A percentile compares a stretch with the other conserved stretches of the same genome.
Evolutionary conservation across 2,113 vertebrate genomes (phyloP).

Genomic region (Oryzias javanicus): DNA sequence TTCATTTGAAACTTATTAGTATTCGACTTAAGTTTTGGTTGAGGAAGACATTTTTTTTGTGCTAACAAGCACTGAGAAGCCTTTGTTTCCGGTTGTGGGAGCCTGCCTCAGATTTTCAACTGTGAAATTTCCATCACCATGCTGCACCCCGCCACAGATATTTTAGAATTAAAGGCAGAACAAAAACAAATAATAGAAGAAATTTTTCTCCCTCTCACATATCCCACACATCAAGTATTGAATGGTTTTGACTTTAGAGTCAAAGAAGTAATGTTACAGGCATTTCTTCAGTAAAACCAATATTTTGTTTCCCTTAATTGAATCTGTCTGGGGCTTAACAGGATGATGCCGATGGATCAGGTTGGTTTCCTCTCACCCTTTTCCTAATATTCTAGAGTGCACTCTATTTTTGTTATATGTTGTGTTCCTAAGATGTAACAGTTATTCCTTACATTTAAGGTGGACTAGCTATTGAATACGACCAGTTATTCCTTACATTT

Average conservation of each 20-base stretch:
- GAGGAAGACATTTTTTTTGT: conserved; percentile 52
- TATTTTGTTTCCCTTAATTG: conserved; percentile 65
- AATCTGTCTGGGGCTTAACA: conserved; percentile 69
- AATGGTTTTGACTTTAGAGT: conserved; percentile 1
- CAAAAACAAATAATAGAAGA: background rate
- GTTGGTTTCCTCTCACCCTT: conserved; percentile 51
- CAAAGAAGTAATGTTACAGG: too few species aligned
- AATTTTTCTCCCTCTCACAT: too few species aligned
- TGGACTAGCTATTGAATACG: too few species aligned
- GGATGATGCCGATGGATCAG: conserved; percentile 61
- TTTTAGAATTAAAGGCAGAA: conserved; percentile 8
- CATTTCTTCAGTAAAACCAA: conserved; percentile 36
- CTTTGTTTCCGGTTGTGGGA: conserved; percentile 53
- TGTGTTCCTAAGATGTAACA: too few species aligned
- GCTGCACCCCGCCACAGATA: background rate
- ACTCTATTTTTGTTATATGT: conserved; percentile 2
- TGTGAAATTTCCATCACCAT: conserved; percentile 50
- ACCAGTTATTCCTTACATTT: too few species aligned
- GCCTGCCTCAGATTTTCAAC: conserved; percentile 24
- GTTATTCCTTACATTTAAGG: too few species aligned
- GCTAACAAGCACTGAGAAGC: conserved; percentile 41
- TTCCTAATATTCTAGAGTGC: conserved; percentile 5
- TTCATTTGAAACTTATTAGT: conserved; percentile 72
- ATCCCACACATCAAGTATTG: conserved; percentile 25
- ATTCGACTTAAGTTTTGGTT: conserved; percentile 53